Percentiles rank a stretch among this genome's conserved stretches.
These are phyloP conservation scores for Xestobium rufovillosum DNA, from an alignment of 2,888 invertebrate genomes.

Conservation along the genomic window DNA sequence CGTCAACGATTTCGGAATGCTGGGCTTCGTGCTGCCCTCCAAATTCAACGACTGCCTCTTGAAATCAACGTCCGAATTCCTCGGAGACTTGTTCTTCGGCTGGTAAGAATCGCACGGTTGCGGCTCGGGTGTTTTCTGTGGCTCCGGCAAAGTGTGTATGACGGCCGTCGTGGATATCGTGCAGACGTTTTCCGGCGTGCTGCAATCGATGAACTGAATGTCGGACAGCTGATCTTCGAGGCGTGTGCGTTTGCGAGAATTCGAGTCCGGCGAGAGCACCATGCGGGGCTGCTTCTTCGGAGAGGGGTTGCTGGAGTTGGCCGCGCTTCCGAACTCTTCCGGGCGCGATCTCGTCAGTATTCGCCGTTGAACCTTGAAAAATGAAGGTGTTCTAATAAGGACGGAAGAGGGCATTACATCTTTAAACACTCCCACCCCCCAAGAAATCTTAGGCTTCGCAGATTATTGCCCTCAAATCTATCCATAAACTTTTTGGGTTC, in stretches of 20 bases:
- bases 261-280: slow-evolving; percentile 45
- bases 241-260: slow-evolving; percentile 57
- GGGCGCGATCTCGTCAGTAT: slow-evolving; percentile 47
- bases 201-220: slow-evolving; percentile 75
- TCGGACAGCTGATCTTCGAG: slow-evolving; percentile 72
- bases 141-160: slow-evolving; percentile 32
- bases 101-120: slow-evolving; percentile 31
- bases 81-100: slow-evolving; percentile 40
- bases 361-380: slow-evolving; percentile 44
- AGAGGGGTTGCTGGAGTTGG: slow-evolving; percentile 52
- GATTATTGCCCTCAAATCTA: too few species aligned
- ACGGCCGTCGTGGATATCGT: slow-evolving; percentile 36
- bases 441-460: too few species aligned
- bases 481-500: too few species aligned
- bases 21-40: slow-evolving; percentile 25
- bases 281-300: slow-evolving; percentile 55
- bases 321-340: slow-evolving; percentile 51
- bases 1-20: slow-evolving; percentile 37
- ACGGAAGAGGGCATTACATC: too few species aligned
- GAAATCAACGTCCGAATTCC: slow-evolving; percentile 35
- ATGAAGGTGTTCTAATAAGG: too few species aligned
- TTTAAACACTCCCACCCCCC: too few species aligned
- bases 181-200: slow-evolving; percentile 56
- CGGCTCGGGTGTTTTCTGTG: slow-evolving; percentile 13
- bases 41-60: slow-evolving; percentile 39